phyloP scores from a whole-genome alignment of 2,797 vertebrate species.

The Pipistrellus pygmaeus region DNA sequence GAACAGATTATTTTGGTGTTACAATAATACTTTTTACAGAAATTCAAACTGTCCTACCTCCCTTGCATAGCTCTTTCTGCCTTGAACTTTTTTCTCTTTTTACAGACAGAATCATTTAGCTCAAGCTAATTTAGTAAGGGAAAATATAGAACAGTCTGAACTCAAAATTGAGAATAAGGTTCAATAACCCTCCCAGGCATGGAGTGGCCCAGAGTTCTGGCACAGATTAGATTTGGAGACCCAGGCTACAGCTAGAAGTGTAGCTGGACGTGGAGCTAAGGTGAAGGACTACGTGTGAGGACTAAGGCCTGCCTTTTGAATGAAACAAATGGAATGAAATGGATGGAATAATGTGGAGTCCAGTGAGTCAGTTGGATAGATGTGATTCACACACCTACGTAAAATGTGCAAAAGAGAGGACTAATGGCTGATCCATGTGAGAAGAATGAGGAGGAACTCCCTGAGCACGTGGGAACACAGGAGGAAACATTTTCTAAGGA shows the following conservation, averaged over 20 bases:
- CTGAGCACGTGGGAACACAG: neutral
- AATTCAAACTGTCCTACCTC: constrained; percentile 52
- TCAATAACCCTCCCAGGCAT: neutral
- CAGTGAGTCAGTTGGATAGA: neutral
- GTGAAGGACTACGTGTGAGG: neutral
- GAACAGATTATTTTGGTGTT: constrained; percentile 73
- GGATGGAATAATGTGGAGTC: neutral
- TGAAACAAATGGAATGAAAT: neutral
- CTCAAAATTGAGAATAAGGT: constrained; percentile 11
- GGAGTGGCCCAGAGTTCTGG: neutral
- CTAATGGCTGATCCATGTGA: neutral
- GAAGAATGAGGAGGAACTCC: neutral
- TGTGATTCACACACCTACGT: neutral
- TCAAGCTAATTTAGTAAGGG: neutral
- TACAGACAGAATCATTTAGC: neutral
- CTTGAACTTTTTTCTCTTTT: constrained; percentile 34
- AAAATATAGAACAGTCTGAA: neutral
- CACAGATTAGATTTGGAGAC: neutral
- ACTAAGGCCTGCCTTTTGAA: neutral
- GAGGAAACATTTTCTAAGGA: neutral
- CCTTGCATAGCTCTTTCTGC: constrained; percentile 34
- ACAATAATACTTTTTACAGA: constrained; percentile 68
- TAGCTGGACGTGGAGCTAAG: neutral
- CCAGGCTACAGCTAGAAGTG: neutral
- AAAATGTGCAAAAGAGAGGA: neutral